Base-by-base conservation (phyloP, 2,888 invertebrate species). In the Morpho helenor region DNA sequence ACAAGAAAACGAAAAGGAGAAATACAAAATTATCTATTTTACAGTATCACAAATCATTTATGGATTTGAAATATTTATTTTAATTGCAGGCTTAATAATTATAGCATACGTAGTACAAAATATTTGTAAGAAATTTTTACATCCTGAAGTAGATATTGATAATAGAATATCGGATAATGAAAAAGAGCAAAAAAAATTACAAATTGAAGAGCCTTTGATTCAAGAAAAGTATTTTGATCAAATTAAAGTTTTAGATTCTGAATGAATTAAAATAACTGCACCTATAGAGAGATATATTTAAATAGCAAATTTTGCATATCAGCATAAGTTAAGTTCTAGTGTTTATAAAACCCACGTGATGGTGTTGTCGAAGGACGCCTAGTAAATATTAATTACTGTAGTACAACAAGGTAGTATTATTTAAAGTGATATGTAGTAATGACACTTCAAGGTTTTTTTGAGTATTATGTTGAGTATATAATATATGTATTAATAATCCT, bases 21-120 rank as follows among this genome's bases (percentile, higher is more conserved):
- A 71, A 3, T 67, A 84, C 43, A 71, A 71, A 59, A 50, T 76
- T 8, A 67, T 80, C 2, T 78, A 82, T 67, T 59, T 73, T 7
- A 67, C 70, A 40, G 75, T 66, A 0, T 84, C 84, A 0, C 66
- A 66, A 23, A 16, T 75, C 0, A 9, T 80, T 7, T 42, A 77
- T 7, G 59, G 65, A 1, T 7, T 74, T 0, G 70, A 79, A 59
- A 63, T 71, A 31, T 7, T 64, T 0, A 50, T 76, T 1, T 54
- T 73, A 8, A 0, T 76, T 0, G 43, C 63, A 0, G 77, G 81
- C 0, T 7, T 75, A 5, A 23, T 44, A 0, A 56, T 82, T 0
- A 44, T 84, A 7, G 60, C 61, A 0, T 65, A 69, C 45, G 66
- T 74, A 1, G 61, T 68, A 7, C 62, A 70, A 0, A 58, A 66